Evolutionary conservation across 2,113 vertebrate species (phyloP), one percentile per base, ranked within the genome.

Genomic region (Peucedramus taeniatus): DNA sequence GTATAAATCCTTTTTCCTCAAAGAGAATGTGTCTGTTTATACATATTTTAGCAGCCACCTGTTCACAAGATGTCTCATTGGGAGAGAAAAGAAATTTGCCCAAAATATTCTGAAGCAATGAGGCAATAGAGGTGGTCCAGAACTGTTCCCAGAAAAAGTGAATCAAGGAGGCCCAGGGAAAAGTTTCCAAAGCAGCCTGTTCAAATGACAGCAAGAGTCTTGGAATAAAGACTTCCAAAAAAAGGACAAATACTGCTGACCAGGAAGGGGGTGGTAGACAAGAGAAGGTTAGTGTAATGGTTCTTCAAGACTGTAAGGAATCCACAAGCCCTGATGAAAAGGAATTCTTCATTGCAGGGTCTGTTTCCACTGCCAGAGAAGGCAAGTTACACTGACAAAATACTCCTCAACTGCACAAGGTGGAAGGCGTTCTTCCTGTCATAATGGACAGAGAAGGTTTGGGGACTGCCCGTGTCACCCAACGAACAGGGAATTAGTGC

Each of bases 381-480:
- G 17, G 19, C 27, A 49, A 64, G 17, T 6, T 65, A n/a, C n/a
- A 12, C 13, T 33, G 10, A 31, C 30, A 70, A 72, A 91, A 75
- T 18, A 9, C 8, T 44, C 21, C 19, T 39, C 66, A 71, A 7
- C 30, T 49, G 5, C 44, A 30, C 0, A 0, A 64, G 9, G 5
- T 70, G 8, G 13, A 45, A 89, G 13, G 23, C 26, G 22, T 54
- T 78, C 13, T 47, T 74, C 30, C 44, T 26, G n/a, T 26, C 33
- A 57, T 35, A 68, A 37, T 0, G 4, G 30, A 75, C 39, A 82
- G 13, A 26, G 33, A 9, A 42, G 3, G 4, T 68, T 59, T 87
- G 30, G 35, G 22, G 59, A n/a, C 15, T 21, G 10, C 53, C 87
- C 64, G 21, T 63, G 40, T 37, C 61, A 57, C 9, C 17, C 20